Conservation (phyloP, 2,888 invertebrate species). For the Myopa tessellatipennis region DNA sequence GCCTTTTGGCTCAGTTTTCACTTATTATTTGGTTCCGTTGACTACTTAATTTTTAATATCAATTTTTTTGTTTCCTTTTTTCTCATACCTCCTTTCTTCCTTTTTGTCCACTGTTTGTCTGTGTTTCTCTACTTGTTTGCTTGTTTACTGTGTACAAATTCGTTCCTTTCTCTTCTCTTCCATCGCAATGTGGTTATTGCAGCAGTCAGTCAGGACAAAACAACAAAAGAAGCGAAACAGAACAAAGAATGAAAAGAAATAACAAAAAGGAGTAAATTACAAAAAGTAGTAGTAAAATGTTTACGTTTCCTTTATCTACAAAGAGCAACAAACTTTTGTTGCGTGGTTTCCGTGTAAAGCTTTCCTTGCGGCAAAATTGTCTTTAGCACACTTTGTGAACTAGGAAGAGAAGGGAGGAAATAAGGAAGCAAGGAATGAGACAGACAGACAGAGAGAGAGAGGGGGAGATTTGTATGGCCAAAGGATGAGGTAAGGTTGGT, state of each 20-base stretch:
- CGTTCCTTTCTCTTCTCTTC: not conserved
- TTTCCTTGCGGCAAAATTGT: slow-evolving; percentile 27
- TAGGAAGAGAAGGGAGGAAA: not conserved
- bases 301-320: slow-evolving; percentile 5
- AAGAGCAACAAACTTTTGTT: slow-evolving; percentile 31
- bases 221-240: not conserved
- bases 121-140: not conserved
- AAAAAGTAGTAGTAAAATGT: slow-evolving; percentile 11
- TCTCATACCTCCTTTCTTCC: not conserved
- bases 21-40: slow-evolving; percentile 30
- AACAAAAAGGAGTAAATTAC: slow-evolving; percentile 10
- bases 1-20: slow-evolving; percentile 23
- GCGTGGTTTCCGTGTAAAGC: slow-evolving; percentile 9
- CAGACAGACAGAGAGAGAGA: not conserved
- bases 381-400: slow-evolving; percentile 3
- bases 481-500: no score
- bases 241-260: not conserved
- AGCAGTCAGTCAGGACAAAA: not conserved
- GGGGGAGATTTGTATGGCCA: not conserved
- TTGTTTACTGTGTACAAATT: not conserved
- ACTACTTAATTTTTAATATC: slow-evolving; percentile 25
- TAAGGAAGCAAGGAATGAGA: not conserved
- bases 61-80: not conserved
- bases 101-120: not conserved
- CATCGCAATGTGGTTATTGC: not conserved